These are phyloP conservation scores for Clangula hyemalis DNA, from an alignment of 2,797 vertebrate genomes.

Conservation along the genomic window DNA sequence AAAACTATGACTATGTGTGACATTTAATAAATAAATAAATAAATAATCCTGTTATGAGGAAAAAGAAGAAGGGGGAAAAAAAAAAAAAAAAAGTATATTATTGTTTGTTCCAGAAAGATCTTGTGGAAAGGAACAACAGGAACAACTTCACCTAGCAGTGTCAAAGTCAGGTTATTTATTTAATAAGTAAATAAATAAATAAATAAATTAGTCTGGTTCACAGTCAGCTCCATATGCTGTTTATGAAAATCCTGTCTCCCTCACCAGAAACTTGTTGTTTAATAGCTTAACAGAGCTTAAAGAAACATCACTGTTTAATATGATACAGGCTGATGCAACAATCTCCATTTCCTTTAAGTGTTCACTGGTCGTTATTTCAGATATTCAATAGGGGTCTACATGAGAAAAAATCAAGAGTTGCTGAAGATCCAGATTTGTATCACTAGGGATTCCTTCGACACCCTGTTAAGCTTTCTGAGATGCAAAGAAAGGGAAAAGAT, in stretches of 20 bases:
- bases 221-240: background rate
- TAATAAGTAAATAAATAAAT: background rate
- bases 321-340: background rate
- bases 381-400: background rate
- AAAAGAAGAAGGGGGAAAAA: background rate
- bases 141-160: slow-evolving; percentile 7
- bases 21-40: background rate
- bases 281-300: slow-evolving; percentile 30
- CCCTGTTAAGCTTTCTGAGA: background rate
- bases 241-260: slow-evolving; percentile 10
- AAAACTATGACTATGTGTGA: background rate
- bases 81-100: background rate
- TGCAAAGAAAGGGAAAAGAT: background rate
- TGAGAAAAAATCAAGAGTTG: background rate
- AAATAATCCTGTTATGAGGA: background rate
- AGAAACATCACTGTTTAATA: slow-evolving; percentile 43
- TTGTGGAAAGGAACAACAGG: background rate
- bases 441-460: background rate
- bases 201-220: background rate
- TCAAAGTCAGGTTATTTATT: slow-evolving; percentile 34
- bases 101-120: background rate
- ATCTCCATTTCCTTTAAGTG: slow-evolving; percentile 3
- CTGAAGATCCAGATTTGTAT: slow-evolving; percentile 19
- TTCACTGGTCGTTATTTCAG: background rate
- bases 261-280: slow-evolving; percentile 9